Conservation (phyloP, 2,888 invertebrate species). For the Heliconius aoede region DNA sequence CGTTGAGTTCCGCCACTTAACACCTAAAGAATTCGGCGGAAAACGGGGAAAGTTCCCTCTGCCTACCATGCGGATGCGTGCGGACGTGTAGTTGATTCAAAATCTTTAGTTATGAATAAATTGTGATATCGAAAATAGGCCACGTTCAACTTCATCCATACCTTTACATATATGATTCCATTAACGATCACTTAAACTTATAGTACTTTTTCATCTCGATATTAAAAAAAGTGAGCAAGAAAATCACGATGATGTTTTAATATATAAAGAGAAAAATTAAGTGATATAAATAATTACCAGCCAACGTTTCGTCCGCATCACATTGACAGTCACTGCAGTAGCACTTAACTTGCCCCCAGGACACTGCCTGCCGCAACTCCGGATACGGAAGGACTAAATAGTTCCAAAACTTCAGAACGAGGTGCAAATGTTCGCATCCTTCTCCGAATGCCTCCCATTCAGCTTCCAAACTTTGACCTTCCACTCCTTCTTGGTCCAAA, state of each 20-base stretch:
- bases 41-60: neutral
- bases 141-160: too few relatives aligned
- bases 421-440: constrained; percentile 69
- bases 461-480: constrained; percentile 61
- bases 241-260: too few relatives aligned
- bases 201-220: too few relatives aligned
- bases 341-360: constrained; percentile 72
- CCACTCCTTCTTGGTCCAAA: constrained; percentile 61
- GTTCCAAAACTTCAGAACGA: constrained; percentile 74
- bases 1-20: too few relatives aligned
- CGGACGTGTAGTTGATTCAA: neutral
- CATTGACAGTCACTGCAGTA: constrained; percentile 69
- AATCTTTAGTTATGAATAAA: too few relatives aligned
- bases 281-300: constrained; percentile 57
- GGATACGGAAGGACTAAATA: constrained; percentile 67
- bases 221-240: too few relatives aligned
- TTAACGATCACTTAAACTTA: too few relatives aligned
- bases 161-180: too few relatives aligned
- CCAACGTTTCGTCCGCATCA: constrained; percentile 57
- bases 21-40: too few relatives aligned
- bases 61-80: neutral
- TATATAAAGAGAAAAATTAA: too few relatives aligned
- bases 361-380: constrained; percentile 67
- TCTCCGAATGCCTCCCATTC: constrained; percentile 69
- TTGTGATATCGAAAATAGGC: too few relatives aligned